phyloP scores from a whole-genome alignment of 2,888 invertebrate genomes.

The Crocallis elinguaria region DNA sequence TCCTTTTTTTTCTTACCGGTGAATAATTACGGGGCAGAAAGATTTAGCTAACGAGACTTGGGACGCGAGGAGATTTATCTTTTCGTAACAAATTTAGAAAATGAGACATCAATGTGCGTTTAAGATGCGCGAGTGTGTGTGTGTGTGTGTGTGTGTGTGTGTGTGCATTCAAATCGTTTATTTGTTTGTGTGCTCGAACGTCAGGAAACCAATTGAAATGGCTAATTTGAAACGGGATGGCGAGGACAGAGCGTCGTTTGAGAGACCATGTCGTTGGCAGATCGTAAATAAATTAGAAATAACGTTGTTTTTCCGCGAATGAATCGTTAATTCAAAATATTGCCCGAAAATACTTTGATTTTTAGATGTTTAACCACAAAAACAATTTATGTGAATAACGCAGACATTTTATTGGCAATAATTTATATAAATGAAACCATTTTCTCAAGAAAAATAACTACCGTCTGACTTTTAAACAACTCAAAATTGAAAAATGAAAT shows the following conservation, averaged over 20 bases:
- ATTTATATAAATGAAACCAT: not conserved
- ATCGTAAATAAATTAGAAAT: constrained; percentile 67
- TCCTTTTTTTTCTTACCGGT: constrained; percentile 61
- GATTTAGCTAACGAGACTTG: constrained; percentile 80
- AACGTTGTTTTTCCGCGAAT: constrained; percentile 46
- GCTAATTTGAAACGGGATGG: constrained; percentile 72
- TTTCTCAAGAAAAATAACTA: not conserved
- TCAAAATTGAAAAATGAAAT: no score
- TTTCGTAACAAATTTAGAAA: constrained; percentile 82
- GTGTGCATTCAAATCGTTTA: constrained; percentile 51
- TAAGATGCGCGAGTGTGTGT: constrained; percentile 46
- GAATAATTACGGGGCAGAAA: constrained; percentile 78
- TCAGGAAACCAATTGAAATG: constrained; percentile 70
- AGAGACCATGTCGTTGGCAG: constrained; percentile 58
- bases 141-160: constrained; percentile 52
- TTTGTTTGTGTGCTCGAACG: constrained; percentile 57
- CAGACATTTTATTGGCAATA: constrained; percentile 7
- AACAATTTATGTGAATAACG: constrained; percentile 10
- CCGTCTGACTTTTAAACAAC: not conserved
- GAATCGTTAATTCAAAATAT: constrained; percentile 53
- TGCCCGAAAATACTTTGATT: constrained; percentile 37
- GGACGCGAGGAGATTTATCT: constrained; percentile 79
- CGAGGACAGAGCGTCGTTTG: constrained; percentile 49
- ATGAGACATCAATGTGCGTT: constrained; percentile 77
- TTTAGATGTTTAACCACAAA: constrained; percentile 9